Evolutionary conservation across 1,140 invertebrate genomes (phyloP), one percentile per base, ranked within the genome.

Genomic region (Camponotus pennsylvanicus): DNA sequence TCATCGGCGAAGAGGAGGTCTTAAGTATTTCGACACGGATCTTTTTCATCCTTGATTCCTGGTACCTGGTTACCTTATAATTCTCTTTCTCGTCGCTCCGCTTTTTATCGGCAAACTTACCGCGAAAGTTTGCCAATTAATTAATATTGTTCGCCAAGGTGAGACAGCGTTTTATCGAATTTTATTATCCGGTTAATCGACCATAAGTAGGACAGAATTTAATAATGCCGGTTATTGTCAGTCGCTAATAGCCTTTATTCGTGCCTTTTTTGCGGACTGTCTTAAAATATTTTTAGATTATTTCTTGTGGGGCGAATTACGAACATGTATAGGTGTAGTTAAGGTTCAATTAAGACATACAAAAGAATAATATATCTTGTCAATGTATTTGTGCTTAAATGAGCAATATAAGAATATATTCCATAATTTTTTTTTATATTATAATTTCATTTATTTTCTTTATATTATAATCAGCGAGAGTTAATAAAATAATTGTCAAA

Each of bases 81-180:
- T 83, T 73, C 15, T 52, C 49, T 52, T 52, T 15, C 79, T 69
- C 55, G 69, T 49, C 55, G 55, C 69, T 83, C n/a, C 69, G 55
- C 79, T 83, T 83, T 80, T 83, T 83, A 49, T n/a, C 27, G 79
- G 52, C 67, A 73, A 73, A 73, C 79, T 82, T 18, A 73, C 79
- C 79, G 79, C 79, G 79, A 83, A 61, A 83, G 79, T 83, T 42
- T 45, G 69, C 27, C 79, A 83, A 83, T 83, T 83, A 83, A 83
- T 75, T 32, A 27, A 63, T 32, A 83, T 83, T 83, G 79, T 83
- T 70, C 79, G 37, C 13, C 69, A 21, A 61, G 55, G 34, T 83
- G 79, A 83, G 69, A 73, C 69, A 32, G 69, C 69, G 42, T 83
- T 83, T 75, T 83, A 37, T 21, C 40, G 40, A 75, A 83, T 83